Conservation (phyloP, 2,888 invertebrate genomes). For the Andrena haemorrhoa region DNA sequence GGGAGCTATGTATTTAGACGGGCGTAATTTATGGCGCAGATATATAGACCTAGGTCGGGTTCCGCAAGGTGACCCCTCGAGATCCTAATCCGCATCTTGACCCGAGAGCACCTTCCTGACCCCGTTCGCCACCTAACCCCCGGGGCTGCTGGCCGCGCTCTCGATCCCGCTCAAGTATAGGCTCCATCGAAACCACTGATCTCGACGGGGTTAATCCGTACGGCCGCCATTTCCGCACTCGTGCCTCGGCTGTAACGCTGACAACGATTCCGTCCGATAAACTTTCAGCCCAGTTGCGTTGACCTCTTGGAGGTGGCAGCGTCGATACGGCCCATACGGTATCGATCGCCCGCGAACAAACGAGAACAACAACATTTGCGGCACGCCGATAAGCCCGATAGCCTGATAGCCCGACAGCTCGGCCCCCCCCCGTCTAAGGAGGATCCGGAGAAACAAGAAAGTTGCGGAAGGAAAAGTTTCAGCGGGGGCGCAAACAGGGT, state of each 20-base stretch:
- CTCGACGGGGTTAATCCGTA: conserved; percentile 24
- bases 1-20: conserved; percentile 40
- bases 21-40: conserved; percentile 54
- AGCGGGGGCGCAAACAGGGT: neutral
- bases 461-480: conserved; percentile 38
- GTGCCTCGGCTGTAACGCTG: neutral
- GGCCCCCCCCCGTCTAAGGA: neutral
- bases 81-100: conserved; percentile 64
- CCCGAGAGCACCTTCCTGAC: conserved; percentile 55
- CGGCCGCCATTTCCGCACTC: conserved; percentile 4
- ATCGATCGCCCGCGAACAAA: neutral
- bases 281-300: neutral
- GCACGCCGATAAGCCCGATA: neutral
- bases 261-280: neutral
- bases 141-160: conserved; percentile 24
- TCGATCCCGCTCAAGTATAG: conserved; percentile 38
- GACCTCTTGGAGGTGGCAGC: neutral
- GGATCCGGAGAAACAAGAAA: conserved; percentile 9
- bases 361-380: neutral
- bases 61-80: conserved; percentile 55
- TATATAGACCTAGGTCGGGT: conserved; percentile 36
- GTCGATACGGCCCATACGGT: neutral
- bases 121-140: conserved; percentile 32
- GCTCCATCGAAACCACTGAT: conserved; percentile 43
- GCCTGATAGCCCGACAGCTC: neutral